Conservation (phyloP, 2,797 vertebrate genomes). For the Paguma larvata region DNA sequence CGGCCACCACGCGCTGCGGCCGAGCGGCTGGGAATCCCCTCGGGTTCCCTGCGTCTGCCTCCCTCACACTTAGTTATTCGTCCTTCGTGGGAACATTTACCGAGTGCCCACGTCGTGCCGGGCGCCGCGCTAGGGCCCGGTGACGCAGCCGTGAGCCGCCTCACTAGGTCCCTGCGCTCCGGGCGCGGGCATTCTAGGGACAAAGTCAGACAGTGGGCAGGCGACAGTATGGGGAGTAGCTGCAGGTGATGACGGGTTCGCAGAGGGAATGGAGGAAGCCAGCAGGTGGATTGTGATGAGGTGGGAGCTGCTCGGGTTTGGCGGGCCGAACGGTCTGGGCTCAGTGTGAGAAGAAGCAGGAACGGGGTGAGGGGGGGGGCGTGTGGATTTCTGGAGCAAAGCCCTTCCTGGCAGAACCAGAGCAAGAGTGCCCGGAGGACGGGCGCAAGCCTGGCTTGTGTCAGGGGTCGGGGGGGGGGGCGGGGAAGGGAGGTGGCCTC, state of each 20-base stretch:
- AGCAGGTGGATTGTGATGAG: fast-evolving
- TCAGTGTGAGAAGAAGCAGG: background rate
- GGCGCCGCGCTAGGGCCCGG: background rate
- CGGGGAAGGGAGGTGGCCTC: background rate
- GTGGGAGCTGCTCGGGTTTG: background rate
- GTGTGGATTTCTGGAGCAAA: background rate
- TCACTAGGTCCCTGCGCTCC: fast-evolving
- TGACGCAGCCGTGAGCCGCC: background rate
- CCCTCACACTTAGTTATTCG: background rate
- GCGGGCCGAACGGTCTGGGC: background rate
- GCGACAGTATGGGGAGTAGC: too few relatives aligned
- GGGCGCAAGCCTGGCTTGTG: background rate
- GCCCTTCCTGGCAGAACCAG: background rate
- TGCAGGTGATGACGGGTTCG: fast-evolving
- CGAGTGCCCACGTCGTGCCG: background rate
- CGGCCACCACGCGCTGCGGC: fast-evolving
- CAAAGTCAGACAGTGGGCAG: background rate
- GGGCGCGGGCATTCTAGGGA: background rate
- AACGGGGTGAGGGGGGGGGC: background rate
- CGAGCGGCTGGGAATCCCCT: background rate
- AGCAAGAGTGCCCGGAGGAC: too few relatives aligned
- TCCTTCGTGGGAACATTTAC: background rate
- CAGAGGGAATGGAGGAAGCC: background rate
- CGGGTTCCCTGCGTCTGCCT: background rate
- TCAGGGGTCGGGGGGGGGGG: background rate